Base-by-base conservation (phyloP, 37 sponge, comb jelly and placozoan genomes). In the Agelas oroides region DNA sequence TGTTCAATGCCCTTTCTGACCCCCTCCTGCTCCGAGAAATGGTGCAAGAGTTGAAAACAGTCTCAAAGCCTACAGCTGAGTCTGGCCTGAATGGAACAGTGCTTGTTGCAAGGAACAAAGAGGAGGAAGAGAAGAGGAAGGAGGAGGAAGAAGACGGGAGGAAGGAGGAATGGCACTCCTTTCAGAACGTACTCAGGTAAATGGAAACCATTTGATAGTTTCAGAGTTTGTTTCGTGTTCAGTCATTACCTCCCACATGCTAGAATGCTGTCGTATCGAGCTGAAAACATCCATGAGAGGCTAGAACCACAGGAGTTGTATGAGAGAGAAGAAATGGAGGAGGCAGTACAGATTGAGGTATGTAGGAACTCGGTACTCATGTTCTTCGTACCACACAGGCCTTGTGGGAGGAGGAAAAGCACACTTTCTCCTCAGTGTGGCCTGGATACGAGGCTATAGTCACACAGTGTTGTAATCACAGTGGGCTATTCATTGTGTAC, bases 311-410 rank as follows among this genome's bases (percentile, higher is more conserved):
- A 87, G 40, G 92, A 91, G 52, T 34, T 86, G 28, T 39, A 60
- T 59, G 77, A 73, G 54, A 81, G 92, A 38, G 56, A 86, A 30
- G 75, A 71, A 23, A 39, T 87, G 59, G 92, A 91, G 59, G 61
- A 79, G 23, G 77, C 37, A 38, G 82, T 91, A 66, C 87, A 85
- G 56, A 55, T 81, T 58, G 87, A 87, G 55, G 92, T n/a, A n/a
- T n/a, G n/a, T n/a, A n/a, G n/a, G n/a, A n/a, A n/a, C n/a, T n/a
- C n/a, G n/a, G n/a, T n/a, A n/a, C n/a, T n/a, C n/a, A n/a, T n/a
- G n/a, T n/a, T n/a, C n/a, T n/a, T n/a, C n/a, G n/a, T n/a, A n/a
- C n/a, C n/a, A n/a, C n/a, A n/a, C n/a, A n/a, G n/a, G n/a, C n/a
- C n/a, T n/a, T n/a, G n/a, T n/a, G n/a, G n/a, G n/a, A n/a, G n/a